Base-by-base conservation (phyloP, 2,113 vertebrate genomes). In the Varanus salvator region DNA sequence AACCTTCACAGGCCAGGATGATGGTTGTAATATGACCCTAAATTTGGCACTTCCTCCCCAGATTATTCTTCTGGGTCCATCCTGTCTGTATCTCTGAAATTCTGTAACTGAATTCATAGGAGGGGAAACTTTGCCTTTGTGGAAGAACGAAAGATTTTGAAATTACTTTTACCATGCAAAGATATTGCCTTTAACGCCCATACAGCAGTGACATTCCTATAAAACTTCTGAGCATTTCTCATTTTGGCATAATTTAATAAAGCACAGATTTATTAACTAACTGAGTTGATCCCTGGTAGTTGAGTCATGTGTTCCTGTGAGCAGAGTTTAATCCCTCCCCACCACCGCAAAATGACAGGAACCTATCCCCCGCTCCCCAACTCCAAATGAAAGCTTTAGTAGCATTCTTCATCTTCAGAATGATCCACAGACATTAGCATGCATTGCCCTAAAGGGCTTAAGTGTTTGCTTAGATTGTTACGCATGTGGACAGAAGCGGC, bases 381-480 rank as follows among this genome's bases (percentile, higher is more conserved):
- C 91, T 80, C 85, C 84, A 91, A 89, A 78, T 64, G 74, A 64
- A 81, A n/a, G 92, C 92, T 95, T 89, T 82, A 84, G 75, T 93
- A 0, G 0, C 87, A 27, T 76, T 94, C 91, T 88, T 66, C 0
- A 34, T 89, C 93, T 93, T 86, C 71, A 76, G 84, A 95, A 88
- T 89, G 89, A 87, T 85, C 91, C 85, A 81, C 78, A 80, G 93
- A 66, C 77, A 90, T 93, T 86, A 92, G 88, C 27, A 38, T 84
- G 38, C 86, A 0, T 0, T 60, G 54, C 90, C 92, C 87, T 82
- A 81, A 88, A 95, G 92, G 84, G 57, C 90, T 93, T 64, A 72
- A 48, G 64, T 84, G 93, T 93, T 80, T 95, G 27, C 87, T 95
- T 95, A 76, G 90, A 72, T 92, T 85, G 81, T 85, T 93, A 91